Base-by-base conservation (phyloP, 2,888 invertebrate species). In the Acronicta leporina region DNA sequence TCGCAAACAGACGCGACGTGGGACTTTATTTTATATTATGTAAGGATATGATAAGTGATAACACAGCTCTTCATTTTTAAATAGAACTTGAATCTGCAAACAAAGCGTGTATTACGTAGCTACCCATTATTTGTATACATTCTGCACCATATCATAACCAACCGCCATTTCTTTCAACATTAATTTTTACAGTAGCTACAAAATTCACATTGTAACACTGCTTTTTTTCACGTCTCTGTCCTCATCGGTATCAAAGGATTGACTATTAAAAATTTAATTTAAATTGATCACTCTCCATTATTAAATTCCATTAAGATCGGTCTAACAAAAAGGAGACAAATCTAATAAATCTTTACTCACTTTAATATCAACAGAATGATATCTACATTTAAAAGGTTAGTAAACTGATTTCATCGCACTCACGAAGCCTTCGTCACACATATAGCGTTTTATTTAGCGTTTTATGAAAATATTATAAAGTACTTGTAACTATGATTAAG, bases 211-310 rank as follows among this genome's bases (percentile, higher is more conserved):
- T n/a, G 38, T 38, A 6, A 38, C 38, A n/a, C 38, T 6, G 13
- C 5, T 13, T 13, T 35, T 14, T 45, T n/a, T 2, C 14, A 47
- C 41, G 38, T 53, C 42, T 40, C 43, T 41, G 45, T 14, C 54
- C 42, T 51, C 27, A 16, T 25, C 16, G 2, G 13, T 51, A 44
- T 45, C 40, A 68, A 63, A 68, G n/a, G 35, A 40, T 27, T 50
- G 25, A 10, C 27, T 52, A 40, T 45, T 46, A 50, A 64, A 68
- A 45, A 8, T 27, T 49, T 42, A 45, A 27, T 55, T 53, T n/a
- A 54, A 68, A 68, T 49, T 43, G 27, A 68, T 65, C 47, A 43
- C 40, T 68, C 55, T 47, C 50, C 70, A 73, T 71, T 70, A 73
- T 67, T 35, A 50, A 48, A 57, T 67, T 63, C 45, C 46, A 44